A percentile compares a stretch with the other conserved stretches of the same genome.
These are phyloP conservation scores for Sebastes vulpes DNA, from an alignment of 2,797 vertebrate species.

Conservation along the genomic window DNA sequence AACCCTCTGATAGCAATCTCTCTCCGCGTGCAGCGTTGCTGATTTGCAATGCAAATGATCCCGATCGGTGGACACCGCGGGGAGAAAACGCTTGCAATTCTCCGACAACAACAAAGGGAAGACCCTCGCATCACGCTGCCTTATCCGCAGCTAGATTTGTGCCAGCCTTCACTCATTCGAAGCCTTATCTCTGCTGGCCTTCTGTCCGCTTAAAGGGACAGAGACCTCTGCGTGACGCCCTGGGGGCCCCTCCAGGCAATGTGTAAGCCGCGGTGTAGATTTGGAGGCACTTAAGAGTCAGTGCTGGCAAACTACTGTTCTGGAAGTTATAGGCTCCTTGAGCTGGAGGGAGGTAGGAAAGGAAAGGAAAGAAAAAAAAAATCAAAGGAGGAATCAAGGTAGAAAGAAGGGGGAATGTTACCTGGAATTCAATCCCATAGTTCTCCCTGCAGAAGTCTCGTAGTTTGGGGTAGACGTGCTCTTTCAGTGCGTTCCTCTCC, in stretches of 20 bases:
- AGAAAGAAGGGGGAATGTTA: slow-evolving; percentile 63
- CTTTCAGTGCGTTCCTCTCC: slow-evolving; percentile 94
- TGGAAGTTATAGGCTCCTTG: neutral
- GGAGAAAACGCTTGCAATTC: slow-evolving; percentile 21
- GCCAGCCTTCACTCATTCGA: slow-evolving; percentile 38
- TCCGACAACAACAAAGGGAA: slow-evolving; percentile 60
- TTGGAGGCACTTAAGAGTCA: slow-evolving; percentile 28
- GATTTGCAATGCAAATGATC: slow-evolving; percentile 85
- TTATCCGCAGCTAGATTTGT: slow-evolving; percentile 49
- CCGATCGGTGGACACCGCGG: slow-evolving; percentile 52
- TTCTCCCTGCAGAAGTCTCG: slow-evolving; percentile 99
- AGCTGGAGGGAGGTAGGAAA: neutral
- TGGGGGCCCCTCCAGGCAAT: slow-evolving; percentile 6
- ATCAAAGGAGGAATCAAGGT: neutral
- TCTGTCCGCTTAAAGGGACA: slow-evolving; percentile 66
- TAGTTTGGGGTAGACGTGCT: slow-evolving; percentile 97
- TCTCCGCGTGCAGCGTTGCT: slow-evolving; percentile 31
- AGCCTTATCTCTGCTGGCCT: slow-evolving; percentile 75
- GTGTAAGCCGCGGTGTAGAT: slow-evolving; percentile 23
- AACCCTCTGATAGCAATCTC: slow-evolving; percentile 71
- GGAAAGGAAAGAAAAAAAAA: neutral
- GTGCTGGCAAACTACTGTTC: neutral
- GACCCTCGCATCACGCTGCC: slow-evolving; percentile 28
- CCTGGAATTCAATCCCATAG: slow-evolving; percentile 99
- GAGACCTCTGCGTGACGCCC: neutral